Base-by-base conservation (phyloP, 2,888 invertebrate genomes). In the Leptinotarsa rubiginosa region DNA sequence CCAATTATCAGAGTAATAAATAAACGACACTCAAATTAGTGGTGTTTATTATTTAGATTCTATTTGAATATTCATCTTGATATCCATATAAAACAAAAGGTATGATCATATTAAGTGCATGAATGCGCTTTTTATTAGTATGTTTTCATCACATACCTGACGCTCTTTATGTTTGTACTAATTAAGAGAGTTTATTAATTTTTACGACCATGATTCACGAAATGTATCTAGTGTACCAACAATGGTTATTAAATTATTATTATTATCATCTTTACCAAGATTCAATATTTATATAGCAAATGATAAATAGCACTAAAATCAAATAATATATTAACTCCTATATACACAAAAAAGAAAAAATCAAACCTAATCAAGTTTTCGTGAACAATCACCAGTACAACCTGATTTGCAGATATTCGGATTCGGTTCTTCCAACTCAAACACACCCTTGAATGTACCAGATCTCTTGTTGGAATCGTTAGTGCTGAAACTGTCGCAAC, bases 361-460 rank as follows among this genome's bases (percentile, higher is more conserved):
- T 4, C 4, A 20, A 52, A 5, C 7, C 56, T 56, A 56, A 56
- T 22, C 15, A 4, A 56, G 20, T 22, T 56, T 56, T 20, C 20
- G 13, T 4, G 56, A 56, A 56, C 56, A 56, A 22, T 22, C 56
- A 1, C 56, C 59, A 4, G 13, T 59, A 52, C 47, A 49, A 16
- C 31, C 31, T 1, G 67, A 31, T 15, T n/a, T 20, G 52, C 67
- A 67, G 15, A 16, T 16, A 15, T 16, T 68, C 20, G 18, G 4
- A 25, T 56, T 56, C 41, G 62, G 41, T 16, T 62, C 25, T 62
- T 54, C 68, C 25, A 68, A 47, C 41, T 68, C 54, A 18, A 68
- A 68, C 10, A 68, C 56, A 4, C 68, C 68, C 54, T 68, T 68
- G 25, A 68, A 56, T 18, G 68, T 68, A 68, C 68, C 68, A 10